Conservation (phyloP, 2,113 vertebrate genomes). For the Spea bombifrons region DNA sequence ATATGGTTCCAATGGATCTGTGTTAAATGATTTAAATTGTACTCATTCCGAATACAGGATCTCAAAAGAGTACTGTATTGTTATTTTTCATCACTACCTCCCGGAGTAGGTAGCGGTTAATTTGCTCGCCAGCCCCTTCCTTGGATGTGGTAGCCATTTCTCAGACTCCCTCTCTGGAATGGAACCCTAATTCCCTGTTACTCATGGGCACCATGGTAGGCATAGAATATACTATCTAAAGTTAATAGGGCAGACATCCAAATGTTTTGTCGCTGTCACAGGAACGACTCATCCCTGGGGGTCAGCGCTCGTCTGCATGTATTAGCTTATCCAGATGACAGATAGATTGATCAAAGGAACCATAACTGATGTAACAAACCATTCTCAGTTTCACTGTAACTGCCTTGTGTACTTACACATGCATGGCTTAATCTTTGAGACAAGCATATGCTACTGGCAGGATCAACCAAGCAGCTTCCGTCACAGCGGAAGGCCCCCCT, state of each 20-base stretch:
- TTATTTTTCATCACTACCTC: slow-evolving; percentile 32
- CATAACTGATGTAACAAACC: too few species aligned
- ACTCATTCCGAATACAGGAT: slow-evolving; percentile 24
- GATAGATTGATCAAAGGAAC: too few species aligned
- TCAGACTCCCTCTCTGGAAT: slow-evolving; percentile 12
- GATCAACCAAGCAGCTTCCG: too few species aligned
- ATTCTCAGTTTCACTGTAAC: too few species aligned
- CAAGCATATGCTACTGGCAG: too few species aligned
- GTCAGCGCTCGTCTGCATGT: too few species aligned
- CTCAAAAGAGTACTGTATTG: slow-evolving; percentile 28
- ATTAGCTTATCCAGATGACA: too few species aligned
- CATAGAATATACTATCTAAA: slow-evolving; percentile 51
- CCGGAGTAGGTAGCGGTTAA: slow-evolving; percentile 51
- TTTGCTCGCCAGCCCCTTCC: slow-evolving; percentile 56
- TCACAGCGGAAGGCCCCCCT: too few species aligned
- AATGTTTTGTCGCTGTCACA: slow-evolving; percentile 17
- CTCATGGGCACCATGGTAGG: slow-evolving; percentile 49
- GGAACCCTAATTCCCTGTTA: slow-evolving; percentile 49
- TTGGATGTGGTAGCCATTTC: slow-evolving; percentile 13
- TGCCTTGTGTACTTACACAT: too few species aligned
- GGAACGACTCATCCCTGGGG: neutral
- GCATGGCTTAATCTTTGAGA: too few species aligned
- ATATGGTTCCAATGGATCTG: slow-evolving; percentile 39
- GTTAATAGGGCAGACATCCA: slow-evolving; percentile 49
- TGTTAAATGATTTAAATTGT: slow-evolving; percentile 35